A percentile compares a stretch with the other conserved stretches of the same genome.
phyloP scores from a whole-genome alignment of 2,888 invertebrate species.

The Silvanus unidentatus region DNA sequence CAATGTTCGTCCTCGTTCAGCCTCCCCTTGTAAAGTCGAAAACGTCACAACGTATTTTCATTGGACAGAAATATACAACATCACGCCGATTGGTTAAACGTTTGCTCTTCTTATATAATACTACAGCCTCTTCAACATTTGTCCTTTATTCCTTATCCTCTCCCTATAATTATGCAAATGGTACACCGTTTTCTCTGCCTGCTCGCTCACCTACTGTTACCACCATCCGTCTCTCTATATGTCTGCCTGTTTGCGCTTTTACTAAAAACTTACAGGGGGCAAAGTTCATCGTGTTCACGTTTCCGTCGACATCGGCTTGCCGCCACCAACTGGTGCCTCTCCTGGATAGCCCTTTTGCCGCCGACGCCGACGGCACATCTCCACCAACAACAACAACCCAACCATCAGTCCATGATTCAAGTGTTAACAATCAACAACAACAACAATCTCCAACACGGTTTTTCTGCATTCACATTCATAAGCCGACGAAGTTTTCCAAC shows the following conservation, averaged over 20 bases:
- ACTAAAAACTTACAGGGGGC: slow-evolving; percentile 38
- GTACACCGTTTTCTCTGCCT: slow-evolving; percentile 20
- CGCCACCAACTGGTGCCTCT: slow-evolving; percentile 19
- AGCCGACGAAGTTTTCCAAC: too few species aligned
- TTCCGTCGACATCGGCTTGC: slow-evolving; percentile 19
- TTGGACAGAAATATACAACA: slow-evolving; percentile 15
- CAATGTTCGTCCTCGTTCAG: background rate
- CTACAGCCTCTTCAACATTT: slow-evolving; percentile 15
- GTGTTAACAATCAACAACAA: too few species aligned
- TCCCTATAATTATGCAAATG: slow-evolving; percentile 42
- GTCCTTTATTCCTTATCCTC: slow-evolving; percentile 25
- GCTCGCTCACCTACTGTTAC: slow-evolving; percentile 39
- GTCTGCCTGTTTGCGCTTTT: slow-evolving; percentile 39
- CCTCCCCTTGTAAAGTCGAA: slow-evolving; percentile 12
- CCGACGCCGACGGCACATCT: slow-evolving; percentile 21
- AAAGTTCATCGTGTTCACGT: slow-evolving; percentile 30
- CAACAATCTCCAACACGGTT: too few species aligned
- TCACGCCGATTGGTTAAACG: slow-evolving; percentile 17
- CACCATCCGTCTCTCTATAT: slow-evolving; percentile 32
- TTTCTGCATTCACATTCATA: too few species aligned
- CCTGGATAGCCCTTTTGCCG: slow-evolving; percentile 24
- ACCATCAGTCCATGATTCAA: too few species aligned
- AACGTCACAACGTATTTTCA: slow-evolving; percentile 14
- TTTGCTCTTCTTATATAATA: slow-evolving; percentile 17
- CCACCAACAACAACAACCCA: too few species aligned